Base-by-base conservation (phyloP, 1,140 invertebrate genomes). In the Heterodera carotae region DNA sequence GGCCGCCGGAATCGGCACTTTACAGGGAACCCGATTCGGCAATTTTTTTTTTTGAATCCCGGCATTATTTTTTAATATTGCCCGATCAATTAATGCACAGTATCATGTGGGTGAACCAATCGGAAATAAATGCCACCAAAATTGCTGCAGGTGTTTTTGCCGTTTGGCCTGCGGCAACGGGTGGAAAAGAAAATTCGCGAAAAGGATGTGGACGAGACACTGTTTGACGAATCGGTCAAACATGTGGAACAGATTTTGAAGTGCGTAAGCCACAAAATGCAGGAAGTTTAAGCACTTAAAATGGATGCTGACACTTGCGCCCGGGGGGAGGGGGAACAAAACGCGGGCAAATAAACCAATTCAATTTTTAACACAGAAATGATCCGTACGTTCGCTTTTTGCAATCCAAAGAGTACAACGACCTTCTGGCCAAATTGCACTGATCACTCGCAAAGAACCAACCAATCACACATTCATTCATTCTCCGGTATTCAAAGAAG, bases 141-240 rank as follows among this genome's bases (percentile, higher is more conserved):
- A 43, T 43, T 56, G 48, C 48, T 22, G 48, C 48, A 84, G 82
- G 85, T 85, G 36, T 86, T 86, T 70, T 73, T 86, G 25, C 85
- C 85, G 31, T 86, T 87, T 69, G 85, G 85, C 25, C 74, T 87
- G 15, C 84, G 86, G 25, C 85, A 86, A 64, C 68, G 77, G 27
- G 82, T 86, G 25, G 82, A 86, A 36, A 80, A 80, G 33, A 76
- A 76, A n/a, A 76, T 87, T 7, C 62, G 78, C 12, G 84, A 87
- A 64, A 87, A 87, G 60, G 77, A 85, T n/a, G 82, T 87, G 33
- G 85, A 87, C 66, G 80, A 86, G n/a, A 81, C 80, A 2, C 72
- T 87, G 5, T 87, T 87, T 64, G 85, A 87, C 74, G 86, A 88
- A 25, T 82, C 85, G 5, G 84, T 85, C 12, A 87, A 87, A 53